Evolutionary conservation across 2,113 vertebrate species (phyloP).

Genomic region (Brachirus orientalis): DNA sequence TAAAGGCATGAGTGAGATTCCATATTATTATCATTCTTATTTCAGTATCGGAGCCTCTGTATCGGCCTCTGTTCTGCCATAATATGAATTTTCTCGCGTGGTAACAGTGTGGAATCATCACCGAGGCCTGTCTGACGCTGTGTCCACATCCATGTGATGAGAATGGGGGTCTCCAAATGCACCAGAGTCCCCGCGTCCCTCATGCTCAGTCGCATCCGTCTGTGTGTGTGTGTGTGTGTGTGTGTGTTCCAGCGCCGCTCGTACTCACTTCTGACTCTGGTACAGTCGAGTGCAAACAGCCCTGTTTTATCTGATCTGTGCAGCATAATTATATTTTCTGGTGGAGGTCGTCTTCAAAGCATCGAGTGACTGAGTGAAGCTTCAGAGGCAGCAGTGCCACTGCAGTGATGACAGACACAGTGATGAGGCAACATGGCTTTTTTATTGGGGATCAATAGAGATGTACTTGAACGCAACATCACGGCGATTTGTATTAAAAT

Average conservation of each 20-base stretch:
- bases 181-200: no score
- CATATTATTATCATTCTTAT: neutral
- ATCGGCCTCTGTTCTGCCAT: neutral
- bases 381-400: no score
- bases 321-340: slow-evolving; percentile 59
- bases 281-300: no score
- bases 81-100: neutral
- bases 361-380: slow-evolving; percentile 49
- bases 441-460: slow-evolving; percentile 10
- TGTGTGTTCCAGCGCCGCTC: no score
- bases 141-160: slow-evolving; percentile 61
- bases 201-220: no score
- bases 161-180: no score
- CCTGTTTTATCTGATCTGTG: slow-evolving; percentile 70
- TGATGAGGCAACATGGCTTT: no score
- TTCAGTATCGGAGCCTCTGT: neutral
- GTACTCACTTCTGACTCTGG: no score
- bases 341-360: slow-evolving; percentile 74
- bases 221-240: slow-evolving; percentile 48
- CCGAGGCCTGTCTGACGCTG: slow-evolving; percentile 80
- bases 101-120: slow-evolving; percentile 78
- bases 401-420: slow-evolving; percentile 60
- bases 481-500: neutral
- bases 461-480: slow-evolving; percentile 9
- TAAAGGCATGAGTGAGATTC: slow-evolving; percentile 28